These are phyloP conservation scores for Protaetia brevitarsis DNA, from an alignment of 1,140 invertebrate genomes.

Conservation along the genomic window DNA sequence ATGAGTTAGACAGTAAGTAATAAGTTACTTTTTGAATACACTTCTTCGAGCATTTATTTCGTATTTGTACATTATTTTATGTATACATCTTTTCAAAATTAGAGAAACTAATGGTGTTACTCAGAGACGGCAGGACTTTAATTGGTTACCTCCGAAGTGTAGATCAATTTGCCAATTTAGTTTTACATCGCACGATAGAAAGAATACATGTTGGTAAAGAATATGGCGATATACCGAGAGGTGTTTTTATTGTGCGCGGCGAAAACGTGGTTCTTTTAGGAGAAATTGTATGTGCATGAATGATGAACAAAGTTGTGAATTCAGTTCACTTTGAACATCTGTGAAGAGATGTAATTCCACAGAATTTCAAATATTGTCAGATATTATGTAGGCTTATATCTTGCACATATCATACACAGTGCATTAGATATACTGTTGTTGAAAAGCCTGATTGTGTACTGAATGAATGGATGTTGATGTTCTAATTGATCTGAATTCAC, in stretches of 20 bases:
- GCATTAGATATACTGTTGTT: too few species aligned
- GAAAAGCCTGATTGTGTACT: too few species aligned
- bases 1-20: conserved; percentile 87
- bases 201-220: conserved; percentile 95
- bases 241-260: conserved; percentile 94
- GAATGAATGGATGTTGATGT: too few species aligned
- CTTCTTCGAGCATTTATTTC: too few species aligned
- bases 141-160: conserved; percentile 95
- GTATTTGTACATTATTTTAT: conserved; percentile 2
- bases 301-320: too few species aligned
- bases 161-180: conserved; percentile 98
- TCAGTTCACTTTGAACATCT: too few species aligned
- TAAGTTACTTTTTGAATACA: conserved; percentile 28
- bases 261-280: conserved; percentile 98
- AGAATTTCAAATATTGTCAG: too few species aligned
- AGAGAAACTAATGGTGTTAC: conserved; percentile 95
- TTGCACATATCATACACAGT: too few species aligned
- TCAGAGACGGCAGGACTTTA: conserved; percentile 94
- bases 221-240: conserved; percentile 95
- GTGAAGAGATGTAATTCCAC: too few species aligned
- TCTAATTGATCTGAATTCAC: too few species aligned
- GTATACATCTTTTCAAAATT: conserved; percentile 44
- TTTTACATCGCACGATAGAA: conserved; percentile 93
- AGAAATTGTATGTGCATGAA: conserved; percentile 82
- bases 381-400: background rate